Evolutionary conservation across 2,113 vertebrate species (phyloP), one percentile per base, ranked within the genome.

Genomic region (Mastomys coucha): DNA sequence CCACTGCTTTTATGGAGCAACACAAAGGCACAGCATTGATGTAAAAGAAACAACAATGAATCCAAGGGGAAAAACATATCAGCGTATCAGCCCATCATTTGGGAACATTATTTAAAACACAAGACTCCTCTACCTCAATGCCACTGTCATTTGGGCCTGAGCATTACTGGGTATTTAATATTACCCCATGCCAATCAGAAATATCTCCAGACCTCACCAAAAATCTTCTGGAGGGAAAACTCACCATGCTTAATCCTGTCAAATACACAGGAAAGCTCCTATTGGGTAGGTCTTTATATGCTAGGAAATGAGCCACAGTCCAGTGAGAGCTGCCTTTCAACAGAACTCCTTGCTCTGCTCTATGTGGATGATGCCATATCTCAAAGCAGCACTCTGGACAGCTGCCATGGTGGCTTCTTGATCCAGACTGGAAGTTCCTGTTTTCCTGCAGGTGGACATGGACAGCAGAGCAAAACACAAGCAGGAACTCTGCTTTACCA

Each of bases 401-500:
- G 97, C 97, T 96, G 97, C 97, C 97, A 96, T 81, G 84, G 96
- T 98, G 0, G 97, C 96, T 98, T 97, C 98, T 89, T 98, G 97
- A 98, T 97, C 26, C 96, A 98, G 98, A 98, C 98, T 99, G 96
- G 97, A 94, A 99, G 98, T 98, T 97, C 98, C 97, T 98, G 94
- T 96, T 98, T 98, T 98, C 98, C 98, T 97, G 91, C 93, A 98
- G 98, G 99, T 98, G 98, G 98, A 99, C 97, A 97, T 97, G 97
- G 26, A 65, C 82, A 85, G 39, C 56, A 26, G n/a, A 86, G 53
- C 28, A 51, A 89, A 67, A 99, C 98, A 97, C 98, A 98, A 98
- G 98, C 97, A 98, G 98, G 98, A 99, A 98, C 98, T 98, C 97
- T 97, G 98, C 97, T 98, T 99, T 98, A 98, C 91, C 97, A 98